Base-by-base conservation (phyloP, 2,797 vertebrate genomes). In the Eulemur coronatus region DNA sequence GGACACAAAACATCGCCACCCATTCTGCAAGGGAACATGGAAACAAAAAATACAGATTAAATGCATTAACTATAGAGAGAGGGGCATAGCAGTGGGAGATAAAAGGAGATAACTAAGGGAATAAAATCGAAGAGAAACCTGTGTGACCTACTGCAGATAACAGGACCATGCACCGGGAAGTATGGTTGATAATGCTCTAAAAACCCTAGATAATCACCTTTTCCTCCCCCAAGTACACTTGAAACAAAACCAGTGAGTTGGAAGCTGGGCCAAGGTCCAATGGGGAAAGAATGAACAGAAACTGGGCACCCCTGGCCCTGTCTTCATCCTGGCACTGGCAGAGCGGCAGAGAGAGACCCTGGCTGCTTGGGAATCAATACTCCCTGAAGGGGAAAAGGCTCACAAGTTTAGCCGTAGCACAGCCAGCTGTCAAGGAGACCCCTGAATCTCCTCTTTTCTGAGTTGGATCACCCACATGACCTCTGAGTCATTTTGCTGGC, bases 111-210 rank as follows among this genome's bases (percentile, higher is more conserved):
- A 78, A 61, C 10, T 24, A 41, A 65, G 55, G 7, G 22, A n/a
- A 38, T 7, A 55, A 82, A 97, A 35, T 24, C 14, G 65, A 52
- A 84, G n/a, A 26, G 57, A 57, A n/a, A 41, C 20, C 33, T 22
- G 1, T 46, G 65, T 26, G 43, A 22, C 22, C 15, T 48, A 22
- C 24, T 30, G 78, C 50, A 33, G 55, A 55, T 13, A n/a, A 33
- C 0, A 8, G 13, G 69, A 41, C 7, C 2, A 2, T 9, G 2
- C 63, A 24, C 38, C 3, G 1, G 15, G 28, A 11, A 55, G 1
- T 11, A 12, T 20, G 50, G 15, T 4, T 2, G 12, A 61, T 7
- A 0, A 14, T 48, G 63, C 17, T 52, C 90, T 26, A 26, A 28
- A 82, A 79, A 46, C 48, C 70, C 50, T 26, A 7, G 18, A 14